Conservation (phyloP, 2,113 vertebrate species). For the Ophiodon elongatus region DNA sequence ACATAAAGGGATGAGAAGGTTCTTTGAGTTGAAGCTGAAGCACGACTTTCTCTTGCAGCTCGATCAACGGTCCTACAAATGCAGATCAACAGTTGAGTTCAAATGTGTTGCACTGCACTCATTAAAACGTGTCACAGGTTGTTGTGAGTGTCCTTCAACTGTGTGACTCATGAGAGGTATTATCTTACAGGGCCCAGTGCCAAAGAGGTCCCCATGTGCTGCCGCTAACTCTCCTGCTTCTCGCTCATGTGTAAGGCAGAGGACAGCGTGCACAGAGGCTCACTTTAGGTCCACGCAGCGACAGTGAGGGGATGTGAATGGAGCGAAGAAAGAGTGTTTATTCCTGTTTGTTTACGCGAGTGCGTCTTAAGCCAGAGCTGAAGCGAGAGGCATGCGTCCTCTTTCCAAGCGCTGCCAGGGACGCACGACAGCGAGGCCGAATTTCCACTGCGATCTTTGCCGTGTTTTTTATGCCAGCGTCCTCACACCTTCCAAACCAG, state of each 20-base stretch:
- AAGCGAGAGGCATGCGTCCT: conserved; percentile 53
- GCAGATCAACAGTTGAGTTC: conserved; percentile 33
- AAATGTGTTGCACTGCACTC: conserved; percentile 16
- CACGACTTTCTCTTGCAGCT: conserved; percentile 38
- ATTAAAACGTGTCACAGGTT: conserved; percentile 47
- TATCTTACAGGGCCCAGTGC: conserved; percentile 47
- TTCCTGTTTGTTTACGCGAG: conserved; percentile 74
- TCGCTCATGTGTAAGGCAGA: conserved; percentile 13
- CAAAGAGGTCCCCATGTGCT: conserved; percentile 22
- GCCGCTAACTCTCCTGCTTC: conserved; percentile 9
- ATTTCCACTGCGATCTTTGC: conserved; percentile 67
- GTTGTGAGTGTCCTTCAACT: conserved; percentile 46
- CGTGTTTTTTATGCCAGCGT: conserved; percentile 71
- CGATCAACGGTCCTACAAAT: conserved; percentile 34
- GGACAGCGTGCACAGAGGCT: conserved; percentile 25
- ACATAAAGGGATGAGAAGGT: conserved; percentile 49
- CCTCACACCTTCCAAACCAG: conserved; percentile 67
- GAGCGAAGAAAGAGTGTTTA: conserved; percentile 63
- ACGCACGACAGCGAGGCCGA: conserved; percentile 75
- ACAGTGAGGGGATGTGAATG: conserved; percentile 57
- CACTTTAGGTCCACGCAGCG: conserved; percentile 46
- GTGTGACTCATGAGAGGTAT: conserved; percentile 61
- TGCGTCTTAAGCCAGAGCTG: conserved; percentile 46
- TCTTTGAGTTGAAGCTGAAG: conserved; percentile 50
- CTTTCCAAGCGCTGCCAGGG: conserved; percentile 62